Conservation (phyloP, 2,888 invertebrate species). For the Oscheius myriophilus region DNA sequence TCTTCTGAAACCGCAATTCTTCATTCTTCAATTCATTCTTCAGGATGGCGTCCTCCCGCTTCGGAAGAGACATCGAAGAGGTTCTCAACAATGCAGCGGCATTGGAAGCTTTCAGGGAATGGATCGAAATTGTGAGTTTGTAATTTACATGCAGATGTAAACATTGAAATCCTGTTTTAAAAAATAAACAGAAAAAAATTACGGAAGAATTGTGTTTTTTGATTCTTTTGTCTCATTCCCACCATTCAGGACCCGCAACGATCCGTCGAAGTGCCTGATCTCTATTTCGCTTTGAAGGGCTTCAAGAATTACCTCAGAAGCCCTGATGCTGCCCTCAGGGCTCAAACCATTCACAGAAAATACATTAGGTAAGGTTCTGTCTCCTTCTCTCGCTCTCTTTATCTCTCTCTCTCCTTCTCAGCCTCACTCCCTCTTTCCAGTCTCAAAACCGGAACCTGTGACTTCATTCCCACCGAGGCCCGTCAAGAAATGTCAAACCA, state of each 20-base stretch:
- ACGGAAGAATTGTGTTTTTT: background rate
- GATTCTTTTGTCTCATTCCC: background rate
- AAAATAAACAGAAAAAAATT: background rate
- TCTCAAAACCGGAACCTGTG: conserved; percentile 23
- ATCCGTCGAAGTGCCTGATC: conserved; percentile 6
- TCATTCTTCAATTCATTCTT: too few relatives aligned
- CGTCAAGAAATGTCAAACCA: conserved; percentile 29
- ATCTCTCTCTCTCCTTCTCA: too few relatives aligned
- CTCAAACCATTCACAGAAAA: conserved; percentile 20
- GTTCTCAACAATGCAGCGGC: conserved; percentile 15
- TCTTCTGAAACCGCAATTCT: conserved; percentile 6
- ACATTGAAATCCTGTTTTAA: too few relatives aligned
- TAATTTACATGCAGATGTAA: too few relatives aligned
- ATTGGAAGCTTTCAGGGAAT: conserved; percentile 23
- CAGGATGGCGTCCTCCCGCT: conserved; percentile 5
- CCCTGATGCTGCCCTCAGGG: conserved; percentile 17
- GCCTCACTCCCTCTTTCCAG: too few relatives aligned
- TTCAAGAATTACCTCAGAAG: conserved; percentile 16
- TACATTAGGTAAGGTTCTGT: conserved; percentile 18
- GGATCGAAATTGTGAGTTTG: conserved; percentile 19
- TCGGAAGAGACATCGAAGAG: conserved; percentile 15
- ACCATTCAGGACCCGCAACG: conserved; percentile 4
- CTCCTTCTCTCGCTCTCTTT: too few relatives aligned
- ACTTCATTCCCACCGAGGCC: conserved; percentile 16
- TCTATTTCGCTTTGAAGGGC: conserved; percentile 27